Percentiles rank a stretch among this genome's conserved stretches.
Evolutionary conservation across 2,888 invertebrate genomes (phyloP).

Genomic region (Danaus chrysippus): DNA sequence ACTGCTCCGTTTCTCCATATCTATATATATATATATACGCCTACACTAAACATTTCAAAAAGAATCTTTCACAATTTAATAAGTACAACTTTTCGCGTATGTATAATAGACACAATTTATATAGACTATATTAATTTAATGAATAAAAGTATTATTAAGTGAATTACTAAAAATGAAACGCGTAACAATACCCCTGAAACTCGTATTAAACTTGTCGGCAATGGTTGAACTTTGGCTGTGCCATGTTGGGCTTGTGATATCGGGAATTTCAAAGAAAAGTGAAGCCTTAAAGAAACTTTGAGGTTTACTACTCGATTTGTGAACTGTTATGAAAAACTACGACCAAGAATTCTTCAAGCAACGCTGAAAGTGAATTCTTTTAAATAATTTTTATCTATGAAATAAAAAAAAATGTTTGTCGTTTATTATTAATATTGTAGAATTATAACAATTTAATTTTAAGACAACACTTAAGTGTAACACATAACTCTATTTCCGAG

Average conservation of each 20-base stretch:
- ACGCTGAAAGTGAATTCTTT: background rate
- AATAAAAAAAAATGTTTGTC: too few relatives aligned
- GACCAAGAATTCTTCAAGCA: slow-evolving; percentile 1
- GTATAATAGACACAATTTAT: too few relatives aligned
- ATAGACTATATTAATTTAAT: too few relatives aligned
- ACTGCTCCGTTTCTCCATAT: slow-evolving; percentile 68
- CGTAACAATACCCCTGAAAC: slow-evolving; percentile 46
- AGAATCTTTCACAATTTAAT: background rate
- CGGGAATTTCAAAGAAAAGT: slow-evolving; percentile 26
- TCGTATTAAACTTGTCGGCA: slow-evolving; percentile 59
- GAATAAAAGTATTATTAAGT: too few relatives aligned
- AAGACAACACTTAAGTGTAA: too few relatives aligned
- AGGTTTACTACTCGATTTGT: slow-evolving; percentile 33
- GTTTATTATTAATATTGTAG: too few relatives aligned
- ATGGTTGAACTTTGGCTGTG: slow-evolving; percentile 53
- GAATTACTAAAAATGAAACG: background rate
- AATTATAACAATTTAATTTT: too few relatives aligned
- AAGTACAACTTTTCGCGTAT: too few relatives aligned
- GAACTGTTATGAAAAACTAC: slow-evolving; percentile 32
- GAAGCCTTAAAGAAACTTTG: slow-evolving; percentile 31
- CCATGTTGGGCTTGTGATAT: slow-evolving; percentile 37
- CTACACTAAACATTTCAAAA: background rate
- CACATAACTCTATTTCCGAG: too few relatives aligned
- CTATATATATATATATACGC: slow-evolving; percentile 58
- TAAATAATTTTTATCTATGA: slow-evolving; percentile 1